Evolutionary conservation across 1,140 invertebrate genomes (phyloP).

Genomic region (Anadara kagoshimensis): DNA sequence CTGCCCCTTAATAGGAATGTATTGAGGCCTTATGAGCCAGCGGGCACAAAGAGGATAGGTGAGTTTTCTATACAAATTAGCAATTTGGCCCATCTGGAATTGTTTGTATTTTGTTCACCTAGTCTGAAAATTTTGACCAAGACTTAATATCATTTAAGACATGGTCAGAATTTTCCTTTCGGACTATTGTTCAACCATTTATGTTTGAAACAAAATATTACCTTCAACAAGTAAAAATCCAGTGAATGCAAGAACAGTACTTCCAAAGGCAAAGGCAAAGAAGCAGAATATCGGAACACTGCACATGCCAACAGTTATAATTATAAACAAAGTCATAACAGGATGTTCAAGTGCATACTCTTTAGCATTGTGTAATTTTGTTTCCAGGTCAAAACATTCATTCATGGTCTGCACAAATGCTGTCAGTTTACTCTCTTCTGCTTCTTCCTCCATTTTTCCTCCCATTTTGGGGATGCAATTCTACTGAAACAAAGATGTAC

Average conservation of each 20-base stretch:
- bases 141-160: no score
- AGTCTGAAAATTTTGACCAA: no score
- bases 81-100: no score
- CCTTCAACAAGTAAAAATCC: constrained; percentile 42
- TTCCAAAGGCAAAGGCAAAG: constrained; percentile 33
- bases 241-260: constrained; percentile 27
- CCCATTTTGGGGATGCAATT: no score
- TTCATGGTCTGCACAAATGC: constrained; percentile 3
- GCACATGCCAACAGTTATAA: constrained; percentile 37
- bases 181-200: not conserved
- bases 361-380: constrained; percentile 24
- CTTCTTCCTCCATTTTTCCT: not conserved
- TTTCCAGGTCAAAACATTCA: constrained; percentile 31
- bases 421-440: not conserved
- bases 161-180: no score
- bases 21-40: no score
- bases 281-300: constrained; percentile 38
- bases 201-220: constrained; percentile 1
- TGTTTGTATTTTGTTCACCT: no score
- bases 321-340: constrained; percentile 28
- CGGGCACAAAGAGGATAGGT: no score
- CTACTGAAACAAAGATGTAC: no score
- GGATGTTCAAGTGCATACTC: constrained; percentile 28
- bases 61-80: no score
- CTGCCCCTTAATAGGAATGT: no score